Base-by-base conservation (phyloP, 2,888 invertebrate species). In the Drosophila melanosoma region DNA sequence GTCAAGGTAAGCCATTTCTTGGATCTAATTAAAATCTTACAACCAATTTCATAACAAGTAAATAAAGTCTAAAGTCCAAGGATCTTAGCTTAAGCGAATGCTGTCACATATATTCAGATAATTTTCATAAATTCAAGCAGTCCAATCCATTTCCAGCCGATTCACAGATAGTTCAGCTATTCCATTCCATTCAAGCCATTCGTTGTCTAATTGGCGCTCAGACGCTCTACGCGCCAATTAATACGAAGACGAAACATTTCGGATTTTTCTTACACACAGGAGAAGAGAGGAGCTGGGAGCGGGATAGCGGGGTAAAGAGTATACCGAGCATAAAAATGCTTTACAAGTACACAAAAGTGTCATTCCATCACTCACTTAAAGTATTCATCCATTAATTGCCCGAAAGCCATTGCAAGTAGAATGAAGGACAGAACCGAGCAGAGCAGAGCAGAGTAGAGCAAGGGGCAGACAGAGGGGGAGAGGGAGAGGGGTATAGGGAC, bases 311-410 rank as follows among this genome's bases (percentile, higher is more conserved):
- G 26, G 20, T 15, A 20, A 45, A n/a, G 53, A 66, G 71, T 72
- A 38, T 53, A 71, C 66, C 66, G 70, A 69, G 82, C 67, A 90
- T 90, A 87, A 90, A 84, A 90, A 90, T 89, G 82, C 83, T 88
- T 89, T 89, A 87, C 90, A 83, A 82, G 89, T 89, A 82, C 83
- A 88, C 87, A 91, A 90, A 84, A 91, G 91, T 91, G 91, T 91
- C 91, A 91, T 91, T 91, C 91, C 91, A 91, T 91, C 91, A 91
- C 91, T 91, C 91, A 91, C 91, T 91, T 91, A 91, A 91, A 91
- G 91, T 91, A 91, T 91, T 91, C 91, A 91, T 91, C 91, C 91
- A 91, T 91, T 91, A 91, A 91, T 91, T 91, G 91, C 90, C 89
- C 90, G 85, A 90, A 90, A 91, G 91, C 91, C 86, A 87, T 85